A percentile compares a stretch with the other conserved stretches of the same genome.
phyloP scores from a whole-genome alignment of 2,888 invertebrate species.

The Ferrisia virgata region DNA sequence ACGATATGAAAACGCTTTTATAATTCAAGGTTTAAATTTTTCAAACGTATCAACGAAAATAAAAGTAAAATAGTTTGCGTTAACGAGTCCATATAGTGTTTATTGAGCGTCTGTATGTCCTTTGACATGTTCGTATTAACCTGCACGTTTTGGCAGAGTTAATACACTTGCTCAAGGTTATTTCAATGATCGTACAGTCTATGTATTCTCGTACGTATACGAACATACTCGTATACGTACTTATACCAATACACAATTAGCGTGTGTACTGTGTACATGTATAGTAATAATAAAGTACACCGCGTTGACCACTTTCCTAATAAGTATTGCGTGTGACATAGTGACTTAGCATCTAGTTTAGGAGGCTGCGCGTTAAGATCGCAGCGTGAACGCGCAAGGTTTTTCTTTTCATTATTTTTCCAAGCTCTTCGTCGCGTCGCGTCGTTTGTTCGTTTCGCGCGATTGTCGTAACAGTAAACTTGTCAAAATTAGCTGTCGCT shows the following conservation, averaged over 20 bases:
- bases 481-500: neutral
- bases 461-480: neutral
- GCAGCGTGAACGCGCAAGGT: constrained; percentile 19
- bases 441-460: neutral
- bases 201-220: neutral
- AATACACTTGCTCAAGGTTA: constrained; percentile 27
- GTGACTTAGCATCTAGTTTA: constrained; percentile 31
- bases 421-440: neutral
- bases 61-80: neutral
- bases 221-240: neutral
- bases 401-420: constrained; percentile 21
- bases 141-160: constrained; percentile 29
- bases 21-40: constrained; percentile 1
- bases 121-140: neutral
- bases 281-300: neutral
- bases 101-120: neutral
- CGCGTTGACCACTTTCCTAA: constrained; percentile 24
- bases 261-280: neutral
- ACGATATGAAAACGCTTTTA: neutral
- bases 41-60: constrained; percentile 26
- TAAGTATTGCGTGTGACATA: constrained; percentile 29
- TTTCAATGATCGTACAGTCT: constrained; percentile 9
- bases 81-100: neutral
- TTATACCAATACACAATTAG: neutral
- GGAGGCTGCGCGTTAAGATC: neutral